Percentiles rank a stretch among this genome's conserved stretches.
phyloP scores from a whole-genome alignment of 2,888 invertebrate genomes.

The Leptopilina syphax region DNA sequence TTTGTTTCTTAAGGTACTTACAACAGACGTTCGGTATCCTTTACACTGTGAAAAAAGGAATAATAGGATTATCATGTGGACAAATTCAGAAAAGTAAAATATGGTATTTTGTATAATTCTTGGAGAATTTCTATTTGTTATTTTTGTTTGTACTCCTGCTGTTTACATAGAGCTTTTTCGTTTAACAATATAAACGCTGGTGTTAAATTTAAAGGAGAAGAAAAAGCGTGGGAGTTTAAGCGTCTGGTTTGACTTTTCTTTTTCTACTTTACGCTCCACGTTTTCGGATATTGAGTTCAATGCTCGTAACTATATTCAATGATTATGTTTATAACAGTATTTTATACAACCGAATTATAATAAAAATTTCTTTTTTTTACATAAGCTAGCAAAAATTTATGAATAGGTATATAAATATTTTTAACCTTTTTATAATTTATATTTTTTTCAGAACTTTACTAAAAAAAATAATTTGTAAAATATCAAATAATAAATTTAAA shows the following conservation, averaged over 20 bases:
- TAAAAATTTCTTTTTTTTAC: neutral
- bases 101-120: neutral
- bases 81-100: neutral
- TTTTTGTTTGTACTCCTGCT: neutral
- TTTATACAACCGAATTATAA: too few relatives aligned
- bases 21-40: neutral
- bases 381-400: neutral
- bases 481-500: neutral
- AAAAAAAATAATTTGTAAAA: too few relatives aligned
- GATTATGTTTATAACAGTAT: neutral
- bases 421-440: too few relatives aligned
- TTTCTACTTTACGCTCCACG: slow-evolving; percentile 12
- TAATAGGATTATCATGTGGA: neutral
- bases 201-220: neutral
- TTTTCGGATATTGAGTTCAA: neutral
- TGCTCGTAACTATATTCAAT: neutral
- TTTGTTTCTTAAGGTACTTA: neutral
- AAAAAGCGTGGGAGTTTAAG: slow-evolving; percentile 1
- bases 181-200: neutral
- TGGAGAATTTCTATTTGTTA: neutral
- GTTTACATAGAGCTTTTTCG: neutral
- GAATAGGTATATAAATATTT: neutral
- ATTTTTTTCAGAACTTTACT: too few relatives aligned
- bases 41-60: neutral
- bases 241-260: slow-evolving; percentile 2